These are phyloP conservation scores for Ridgeia piscesae DNA, from an alignment of 1,140 invertebrate genomes.

Conservation along the genomic window DNA sequence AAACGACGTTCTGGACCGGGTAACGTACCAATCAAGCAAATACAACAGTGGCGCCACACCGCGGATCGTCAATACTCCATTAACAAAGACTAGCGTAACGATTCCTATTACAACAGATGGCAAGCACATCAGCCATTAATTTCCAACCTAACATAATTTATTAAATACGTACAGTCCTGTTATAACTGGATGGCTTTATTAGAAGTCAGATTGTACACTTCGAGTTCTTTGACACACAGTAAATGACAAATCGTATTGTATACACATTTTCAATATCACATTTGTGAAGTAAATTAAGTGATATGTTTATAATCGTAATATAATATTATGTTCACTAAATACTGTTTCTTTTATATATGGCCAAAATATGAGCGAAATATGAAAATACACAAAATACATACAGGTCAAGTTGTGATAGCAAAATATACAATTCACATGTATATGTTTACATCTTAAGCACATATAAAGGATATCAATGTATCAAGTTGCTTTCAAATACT, in stretches of 20 bases:
- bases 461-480: not conserved
- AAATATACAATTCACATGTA: not conserved
- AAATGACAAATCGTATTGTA: not conserved
- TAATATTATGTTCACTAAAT: not conserved
- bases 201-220: not conserved
- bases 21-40: not conserved
- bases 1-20: not conserved
- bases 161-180: not conserved
- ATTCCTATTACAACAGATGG: too few species aligned
- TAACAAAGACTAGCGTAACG: not conserved
- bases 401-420: not conserved
- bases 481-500: not conserved
- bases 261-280: not conserved
- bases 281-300: not conserved
- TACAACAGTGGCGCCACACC: not conserved
- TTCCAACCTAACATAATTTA: not conserved
- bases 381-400: not conserved
- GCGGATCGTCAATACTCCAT: not conserved
- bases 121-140: not conserved
- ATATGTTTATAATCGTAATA: not conserved
- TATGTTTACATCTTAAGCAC: not conserved
- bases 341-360: not conserved
- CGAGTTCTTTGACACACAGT: not conserved
- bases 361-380: not conserved
- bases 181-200: not conserved